Conservation (phyloP, 2,113 vertebrate genomes). For the Erythrocercus mccallii region DNA sequence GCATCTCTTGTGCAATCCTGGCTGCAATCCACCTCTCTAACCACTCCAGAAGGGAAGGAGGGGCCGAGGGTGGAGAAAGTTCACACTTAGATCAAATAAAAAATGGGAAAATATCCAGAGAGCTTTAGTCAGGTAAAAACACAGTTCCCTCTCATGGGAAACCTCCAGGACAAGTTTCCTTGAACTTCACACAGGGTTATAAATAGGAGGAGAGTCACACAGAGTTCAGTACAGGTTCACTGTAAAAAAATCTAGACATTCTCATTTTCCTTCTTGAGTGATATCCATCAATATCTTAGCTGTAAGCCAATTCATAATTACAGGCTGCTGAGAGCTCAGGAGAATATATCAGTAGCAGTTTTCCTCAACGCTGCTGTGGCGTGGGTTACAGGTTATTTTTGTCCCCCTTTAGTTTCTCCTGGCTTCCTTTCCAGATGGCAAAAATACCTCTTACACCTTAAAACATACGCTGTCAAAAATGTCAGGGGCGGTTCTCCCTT, state of each 20-base stretch:
- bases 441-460: neutral
- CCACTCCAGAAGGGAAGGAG: slow-evolving; percentile 64
- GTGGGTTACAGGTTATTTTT: neutral
- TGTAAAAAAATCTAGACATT: neutral
- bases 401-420: neutral
- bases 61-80: slow-evolving; percentile 56
- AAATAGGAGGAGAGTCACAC: slow-evolving; percentile 41
- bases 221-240: slow-evolving; percentile 38
- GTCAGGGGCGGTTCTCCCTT: neutral
- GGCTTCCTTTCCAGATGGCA: neutral
- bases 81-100: slow-evolving; percentile 71
- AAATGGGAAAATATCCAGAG: slow-evolving; percentile 64
- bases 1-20: slow-evolving; percentile 68
- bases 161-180: slow-evolving; percentile 60
- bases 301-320: slow-evolving; percentile 37
- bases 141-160: slow-evolving; percentile 53
- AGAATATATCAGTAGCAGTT: neutral
- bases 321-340: slow-evolving; percentile 8
- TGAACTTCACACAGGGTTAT: slow-evolving; percentile 38
- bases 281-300: slow-evolving; percentile 32
- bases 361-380: neutral
- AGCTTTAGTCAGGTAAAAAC: slow-evolving; percentile 65
- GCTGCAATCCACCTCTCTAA: slow-evolving; percentile 46
- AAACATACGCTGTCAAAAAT: neutral
- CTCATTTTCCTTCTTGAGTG: slow-evolving; percentile 48